These are phyloP conservation scores for Melospiza melodia DNA, from an alignment of 2,113 vertebrate genomes.

Conservation along the genomic window DNA sequence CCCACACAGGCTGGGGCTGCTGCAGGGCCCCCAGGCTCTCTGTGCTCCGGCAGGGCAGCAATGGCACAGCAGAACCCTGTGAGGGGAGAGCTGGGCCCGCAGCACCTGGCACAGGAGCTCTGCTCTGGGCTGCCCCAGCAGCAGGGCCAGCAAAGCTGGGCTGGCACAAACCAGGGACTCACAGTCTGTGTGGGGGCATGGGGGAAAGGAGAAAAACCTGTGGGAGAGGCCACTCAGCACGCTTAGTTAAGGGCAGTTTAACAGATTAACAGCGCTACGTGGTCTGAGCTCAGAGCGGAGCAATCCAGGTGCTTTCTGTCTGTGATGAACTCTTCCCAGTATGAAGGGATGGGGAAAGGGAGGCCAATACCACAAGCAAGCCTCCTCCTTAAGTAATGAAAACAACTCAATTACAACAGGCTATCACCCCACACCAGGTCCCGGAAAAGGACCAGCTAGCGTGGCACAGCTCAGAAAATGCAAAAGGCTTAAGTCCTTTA, in stretches of 20 bases:
- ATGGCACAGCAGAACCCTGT: neutral
- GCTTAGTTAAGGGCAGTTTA: neutral
- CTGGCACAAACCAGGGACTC: neutral
- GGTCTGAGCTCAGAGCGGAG: neutral
- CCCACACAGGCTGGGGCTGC: neutral
- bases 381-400: too few relatives aligned
- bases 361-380: too few relatives aligned
- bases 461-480: too few relatives aligned
- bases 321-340: neutral
- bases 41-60: neutral
- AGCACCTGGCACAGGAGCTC: neutral
- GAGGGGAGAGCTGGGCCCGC: neutral
- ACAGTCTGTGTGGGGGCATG: neutral
- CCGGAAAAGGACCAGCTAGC: too few relatives aligned
- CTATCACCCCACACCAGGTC: too few relatives aligned
- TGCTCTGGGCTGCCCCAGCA: neutral
- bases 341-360: too few relatives aligned
- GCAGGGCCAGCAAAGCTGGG: neutral
- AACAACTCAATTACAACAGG: too few relatives aligned
- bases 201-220: neutral
- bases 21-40: neutral
- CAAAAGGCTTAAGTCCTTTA: too few relatives aligned
- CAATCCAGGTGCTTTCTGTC: neutral
- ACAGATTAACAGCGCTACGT: neutral
- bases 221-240: neutral